Base-by-base conservation (phyloP, 2,888 invertebrate species). In the Orgyia antiqua region DNA sequence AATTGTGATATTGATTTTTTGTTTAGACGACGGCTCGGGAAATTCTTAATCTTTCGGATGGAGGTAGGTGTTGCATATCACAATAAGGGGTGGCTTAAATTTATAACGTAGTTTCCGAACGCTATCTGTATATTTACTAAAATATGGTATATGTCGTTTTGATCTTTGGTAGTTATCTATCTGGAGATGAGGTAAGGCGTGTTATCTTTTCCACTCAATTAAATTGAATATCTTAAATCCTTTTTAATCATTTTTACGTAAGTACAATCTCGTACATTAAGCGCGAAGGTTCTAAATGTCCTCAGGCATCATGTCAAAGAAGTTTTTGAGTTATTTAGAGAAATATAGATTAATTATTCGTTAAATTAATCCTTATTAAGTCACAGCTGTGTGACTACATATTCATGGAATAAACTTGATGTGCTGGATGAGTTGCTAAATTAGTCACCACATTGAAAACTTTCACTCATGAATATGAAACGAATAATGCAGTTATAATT, bases 1-100 rank as follows among this genome's bases (percentile, higher is more conserved):
- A 69, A 78, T 78, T 76, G 62, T 61, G 70, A 77, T 79, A 84
- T 84, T 75, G 82, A 9, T 82, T 80, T 84, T 80, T 79, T 83
- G 79, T 80, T 82, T 78, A 75, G 62, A 59, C 53, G 58, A 67
- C 68, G 63, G 55, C 64, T 58, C 53, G 51, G 42, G 32, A 42
- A 42, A 38, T 42, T 52, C 45, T 57, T 71, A 62, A 69, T 71
- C 64, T 58, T n/a, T n/a, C n/a, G n/a, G n/a, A n/a, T n/a, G n/a
- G n/a, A n/a, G n/a, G n/a, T n/a, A n/a, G 53, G 54, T 54, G 57
- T 53, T 55, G 20, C 8, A 19, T 38, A 26, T 13, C 10, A 24
- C 9, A 23, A 39, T 33, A 27, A 21, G 24, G 13, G 9, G 13
- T 12, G 12, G 13, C 10, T 20, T 27, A 27, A 20, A 24, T 12